A percentile compares a stretch with the other conserved stretches of the same genome.
Conservation (phyloP, 2,113 vertebrate species). For the Chamaea fasciata region DNA sequence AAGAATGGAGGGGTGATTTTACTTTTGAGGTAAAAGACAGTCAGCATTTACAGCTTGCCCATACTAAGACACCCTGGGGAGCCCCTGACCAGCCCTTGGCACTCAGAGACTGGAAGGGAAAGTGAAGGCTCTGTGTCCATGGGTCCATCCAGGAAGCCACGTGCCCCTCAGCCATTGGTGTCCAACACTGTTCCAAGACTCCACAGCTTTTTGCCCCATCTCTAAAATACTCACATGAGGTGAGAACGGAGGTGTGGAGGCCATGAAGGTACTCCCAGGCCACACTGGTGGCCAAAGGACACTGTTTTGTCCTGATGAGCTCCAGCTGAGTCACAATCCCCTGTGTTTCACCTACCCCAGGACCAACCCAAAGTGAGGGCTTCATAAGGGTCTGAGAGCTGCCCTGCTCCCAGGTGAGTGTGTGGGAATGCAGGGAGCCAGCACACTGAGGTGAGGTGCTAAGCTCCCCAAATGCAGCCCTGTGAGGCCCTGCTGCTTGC, state of each 20-base stretch:
- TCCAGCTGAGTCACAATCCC: background rate
- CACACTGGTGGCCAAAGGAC: background rate
- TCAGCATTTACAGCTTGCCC: background rate
- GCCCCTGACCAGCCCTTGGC: background rate
- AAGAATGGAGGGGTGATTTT: background rate
- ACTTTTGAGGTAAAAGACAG: background rate
- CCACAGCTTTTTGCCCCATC: background rate
- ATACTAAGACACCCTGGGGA: background rate
- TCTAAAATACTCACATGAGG: background rate
- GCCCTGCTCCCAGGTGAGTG: background rate
- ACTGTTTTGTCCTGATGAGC: accelerated
- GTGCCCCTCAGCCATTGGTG: background rate
- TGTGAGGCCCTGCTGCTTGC: background rate
- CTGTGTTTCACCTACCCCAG: background rate
- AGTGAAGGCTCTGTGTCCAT: background rate
- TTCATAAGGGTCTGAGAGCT: background rate
- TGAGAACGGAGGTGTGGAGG: background rate
- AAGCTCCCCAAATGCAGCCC: background rate
- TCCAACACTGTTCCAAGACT: background rate
- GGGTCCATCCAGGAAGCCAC: background rate
- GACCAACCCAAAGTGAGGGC: accelerated
- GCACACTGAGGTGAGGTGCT: accelerated
- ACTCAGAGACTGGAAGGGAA: background rate
- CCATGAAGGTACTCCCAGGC: background rate
- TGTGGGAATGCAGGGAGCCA: background rate